phyloP scores from a whole-genome alignment of 2,113 vertebrate species.

The Siniperca knerii region DNA sequence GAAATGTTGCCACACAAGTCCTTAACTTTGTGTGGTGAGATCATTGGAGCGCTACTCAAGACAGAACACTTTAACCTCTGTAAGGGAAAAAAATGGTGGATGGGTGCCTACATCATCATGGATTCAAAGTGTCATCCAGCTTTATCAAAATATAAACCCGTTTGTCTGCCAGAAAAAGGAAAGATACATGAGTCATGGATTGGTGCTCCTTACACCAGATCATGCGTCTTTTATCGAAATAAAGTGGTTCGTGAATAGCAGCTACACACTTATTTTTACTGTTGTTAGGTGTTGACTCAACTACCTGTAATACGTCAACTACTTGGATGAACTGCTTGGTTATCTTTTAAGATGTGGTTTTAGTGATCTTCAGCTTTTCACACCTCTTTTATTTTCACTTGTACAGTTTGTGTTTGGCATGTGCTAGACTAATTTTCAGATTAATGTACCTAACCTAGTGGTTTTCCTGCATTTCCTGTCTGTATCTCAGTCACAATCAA shows the following conservation, averaged over 20 bases:
- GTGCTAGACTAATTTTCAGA: too few species aligned
- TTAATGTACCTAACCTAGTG: too few species aligned
- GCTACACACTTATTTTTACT: not conserved
- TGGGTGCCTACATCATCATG: too few species aligned
- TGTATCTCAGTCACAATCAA: not conserved
- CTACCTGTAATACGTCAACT: not conserved
- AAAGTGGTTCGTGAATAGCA: not conserved
- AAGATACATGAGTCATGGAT: too few species aligned
- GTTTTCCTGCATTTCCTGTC: not conserved
- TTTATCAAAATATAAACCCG: too few species aligned
- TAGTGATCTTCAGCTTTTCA: too few species aligned
- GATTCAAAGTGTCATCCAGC: too few species aligned
- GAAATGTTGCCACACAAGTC: not conserved
- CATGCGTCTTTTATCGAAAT: not conserved
- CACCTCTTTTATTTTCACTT: too few species aligned
- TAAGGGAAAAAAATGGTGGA: not conserved
- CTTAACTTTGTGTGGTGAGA: not conserved
- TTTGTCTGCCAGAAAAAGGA: too few species aligned
- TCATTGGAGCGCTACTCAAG: not conserved
- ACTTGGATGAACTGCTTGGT: too few species aligned
- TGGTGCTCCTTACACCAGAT: not conserved
- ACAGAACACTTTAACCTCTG: not conserved
- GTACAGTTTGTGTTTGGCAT: too few species aligned
- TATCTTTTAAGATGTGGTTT: too few species aligned
- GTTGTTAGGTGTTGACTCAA: not conserved